Evolutionary conservation across 2,113 vertebrate genomes (phyloP).

Genomic region (Sebastes fasciatus): DNA sequence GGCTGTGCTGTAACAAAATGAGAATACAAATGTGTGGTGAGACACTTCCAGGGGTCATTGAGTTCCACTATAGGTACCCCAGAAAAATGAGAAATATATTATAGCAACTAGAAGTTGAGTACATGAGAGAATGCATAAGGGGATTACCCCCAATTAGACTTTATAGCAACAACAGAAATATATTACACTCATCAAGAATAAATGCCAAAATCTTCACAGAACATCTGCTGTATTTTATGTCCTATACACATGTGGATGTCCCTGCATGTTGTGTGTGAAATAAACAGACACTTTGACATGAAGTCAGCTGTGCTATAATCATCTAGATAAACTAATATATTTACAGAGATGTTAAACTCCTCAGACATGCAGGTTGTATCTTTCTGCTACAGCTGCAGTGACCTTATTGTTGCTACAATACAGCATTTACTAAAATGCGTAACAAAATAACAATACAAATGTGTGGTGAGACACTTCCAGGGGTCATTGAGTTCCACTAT

Average conservation of each 20-base stretch:
- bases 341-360: neutral
- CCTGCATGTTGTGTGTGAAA: neutral
- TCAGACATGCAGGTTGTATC: neutral
- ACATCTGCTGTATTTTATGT: neutral
- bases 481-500: neutral
- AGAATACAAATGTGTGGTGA: neutral
- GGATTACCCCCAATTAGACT: neutral
- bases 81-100: neutral
- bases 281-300: neutral
- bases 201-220: neutral
- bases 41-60: neutral
- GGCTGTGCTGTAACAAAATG: neutral
- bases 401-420: no score
- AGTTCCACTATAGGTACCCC: neutral
- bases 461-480: conserved; percentile 3
- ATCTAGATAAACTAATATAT: neutral
- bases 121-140: neutral
- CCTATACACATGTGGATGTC: neutral
- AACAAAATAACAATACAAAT: neutral
- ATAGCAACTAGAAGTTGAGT: conserved; percentile 31
- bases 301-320: neutral
- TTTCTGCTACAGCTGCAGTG: no score
- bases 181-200: neutral
- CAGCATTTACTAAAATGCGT: no score
- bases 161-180: neutral